These are phyloP conservation scores for Coenonympha glycerion DNA, from an alignment of 2,888 invertebrate species.

Conservation along the genomic window DNA sequence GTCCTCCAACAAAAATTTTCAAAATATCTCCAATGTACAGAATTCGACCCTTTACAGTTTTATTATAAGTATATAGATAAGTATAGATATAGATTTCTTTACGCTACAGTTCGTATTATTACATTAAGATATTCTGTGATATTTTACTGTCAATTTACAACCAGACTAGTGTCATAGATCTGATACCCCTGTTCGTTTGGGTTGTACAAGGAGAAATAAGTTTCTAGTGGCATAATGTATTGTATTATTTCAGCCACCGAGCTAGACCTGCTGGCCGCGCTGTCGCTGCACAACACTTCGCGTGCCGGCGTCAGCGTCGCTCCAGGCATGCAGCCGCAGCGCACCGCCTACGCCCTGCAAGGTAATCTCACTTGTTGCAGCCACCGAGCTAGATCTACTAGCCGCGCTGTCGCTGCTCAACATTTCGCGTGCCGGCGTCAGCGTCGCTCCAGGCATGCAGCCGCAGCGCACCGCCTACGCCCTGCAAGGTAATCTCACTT, in stretches of 20 bases:
- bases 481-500: conserved; percentile 78
- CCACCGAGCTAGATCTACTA: not conserved
- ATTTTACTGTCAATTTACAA: no score
- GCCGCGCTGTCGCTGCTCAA: conserved; percentile 85
- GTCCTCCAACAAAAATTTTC: no score
- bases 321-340: conserved; percentile 81
- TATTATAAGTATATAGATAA: no score
- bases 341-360: conserved; percentile 83
- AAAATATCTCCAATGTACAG: no score
- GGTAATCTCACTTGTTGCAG: conserved; percentile 59
- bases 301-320: conserved; percentile 81
- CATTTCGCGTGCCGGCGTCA: conserved; percentile 82
- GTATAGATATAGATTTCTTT: no score
- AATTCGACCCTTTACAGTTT: no score
- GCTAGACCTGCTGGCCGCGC: conserved; percentile 86
- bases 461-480: conserved; percentile 83
- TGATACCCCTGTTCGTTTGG: no score
- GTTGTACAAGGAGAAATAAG: no score
- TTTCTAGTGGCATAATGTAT: no score
- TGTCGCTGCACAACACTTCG: conserved; percentile 85
- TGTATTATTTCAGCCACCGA: not conserved
- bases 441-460: conserved; percentile 79
- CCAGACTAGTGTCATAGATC: no score
- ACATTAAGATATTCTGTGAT: no score
- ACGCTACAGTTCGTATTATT: no score